Evolutionary conservation across 2,797 vertebrate species (phyloP), one percentile per base, ranked within the genome.

Genomic region (Tokudaia muenninki): DNA sequence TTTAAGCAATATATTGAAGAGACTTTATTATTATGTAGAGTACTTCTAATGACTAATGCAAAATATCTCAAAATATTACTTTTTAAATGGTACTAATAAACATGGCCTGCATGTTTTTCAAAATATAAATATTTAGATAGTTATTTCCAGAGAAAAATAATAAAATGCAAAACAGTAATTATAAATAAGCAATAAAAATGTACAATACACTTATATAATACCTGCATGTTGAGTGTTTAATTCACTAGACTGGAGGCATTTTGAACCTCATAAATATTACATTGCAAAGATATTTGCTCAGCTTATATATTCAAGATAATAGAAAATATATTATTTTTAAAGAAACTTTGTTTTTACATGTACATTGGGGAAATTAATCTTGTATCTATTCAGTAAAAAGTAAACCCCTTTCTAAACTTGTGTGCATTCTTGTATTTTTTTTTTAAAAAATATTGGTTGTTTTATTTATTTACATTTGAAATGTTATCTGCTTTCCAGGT

Each of bases 91-190:
- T 52, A 81, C n/a, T 11, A 61, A 52, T 79, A 34, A 84, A 37
- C 6, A 17, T 10, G 77, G 5, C 77, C 55, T 70, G 3, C 16
- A 31, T 87, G 0, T 6, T 22, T 80, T 61, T 82, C 74, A 59
- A 87, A 31, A 80, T 88, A 88, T 34, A 65, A 78, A 81, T 91
- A 88, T 78, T 91, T 92, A 92, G n/a, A 91, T 92, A 87, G 34
- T 74, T 47, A 50, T n/a, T 59, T 61, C n/a, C n/a, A 41, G 41
- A 61, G 12, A 12, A 26, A 41, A 81, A 59, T 47, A 19, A 55
- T 13, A 41, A 61, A 41, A 41, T 14, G 24, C 1, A 22, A 82
- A 61, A 2, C 21, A 82, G 4, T 59, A 26, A 82, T 59, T 59
- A 41, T 82, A 41, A 41, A 9, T 24, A 83, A 41, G 22, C 50